phyloP scores from a whole-genome alignment of 2,888 invertebrate species.

The Xestia xanthographa region DNA sequence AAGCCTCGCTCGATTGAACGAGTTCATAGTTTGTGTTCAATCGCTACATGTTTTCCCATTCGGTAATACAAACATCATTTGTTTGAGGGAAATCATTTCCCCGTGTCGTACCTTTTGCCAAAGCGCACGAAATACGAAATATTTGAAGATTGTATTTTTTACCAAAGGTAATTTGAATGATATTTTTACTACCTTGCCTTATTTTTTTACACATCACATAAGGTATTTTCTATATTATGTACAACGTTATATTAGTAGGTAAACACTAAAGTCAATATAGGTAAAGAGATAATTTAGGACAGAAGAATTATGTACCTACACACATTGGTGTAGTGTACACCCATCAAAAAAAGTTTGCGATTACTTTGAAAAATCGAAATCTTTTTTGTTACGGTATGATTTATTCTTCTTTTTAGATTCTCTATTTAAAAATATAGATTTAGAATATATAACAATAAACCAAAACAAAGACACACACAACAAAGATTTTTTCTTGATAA shows the following conservation, averaged over 20 bases:
- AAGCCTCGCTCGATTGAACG: slow-evolving; percentile 37
- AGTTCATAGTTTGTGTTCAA: slow-evolving; percentile 42
- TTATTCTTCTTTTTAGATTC: no score
- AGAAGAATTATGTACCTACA: no score
- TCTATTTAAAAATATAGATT: no score
- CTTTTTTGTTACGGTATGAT: no score
- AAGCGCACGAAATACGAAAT: slow-evolving; percentile 14
- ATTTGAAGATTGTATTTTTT: slow-evolving; percentile 27
- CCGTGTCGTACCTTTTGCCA: slow-evolving; percentile 16
- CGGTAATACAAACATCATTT: slow-evolving; percentile 47
- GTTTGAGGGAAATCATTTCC: slow-evolving; percentile 38
- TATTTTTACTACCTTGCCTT: slow-evolving; percentile 17
- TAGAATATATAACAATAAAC: no score
- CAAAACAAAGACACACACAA: no score
- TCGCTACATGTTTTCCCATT: slow-evolving; percentile 53
- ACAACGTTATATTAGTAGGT: not conserved
- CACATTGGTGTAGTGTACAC: no score
- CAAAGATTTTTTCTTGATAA: no score
- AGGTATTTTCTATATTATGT: not conserved
- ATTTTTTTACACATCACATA: not conserved
- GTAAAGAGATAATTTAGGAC: no score
- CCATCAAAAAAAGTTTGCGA: no score
- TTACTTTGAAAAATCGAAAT: no score
- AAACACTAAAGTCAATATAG: not conserved
- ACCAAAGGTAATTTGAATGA: slow-evolving; percentile 25